Conservation (phyloP, 2,888 invertebrate species). For the Leptopilina syphax region DNA sequence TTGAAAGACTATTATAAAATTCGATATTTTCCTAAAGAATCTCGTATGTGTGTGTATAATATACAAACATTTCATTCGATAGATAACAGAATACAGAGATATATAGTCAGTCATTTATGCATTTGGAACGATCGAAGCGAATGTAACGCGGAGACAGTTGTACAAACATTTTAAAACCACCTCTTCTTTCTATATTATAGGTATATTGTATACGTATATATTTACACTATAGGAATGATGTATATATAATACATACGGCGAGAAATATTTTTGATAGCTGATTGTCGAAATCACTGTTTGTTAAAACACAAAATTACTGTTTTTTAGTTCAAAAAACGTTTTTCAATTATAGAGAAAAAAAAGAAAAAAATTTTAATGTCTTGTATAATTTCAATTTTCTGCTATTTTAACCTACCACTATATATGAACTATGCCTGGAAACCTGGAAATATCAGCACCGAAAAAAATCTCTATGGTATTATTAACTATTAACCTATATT, state of each 20-base stretch:
- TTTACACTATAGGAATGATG: conserved; percentile 30
- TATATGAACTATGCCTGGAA: no score
- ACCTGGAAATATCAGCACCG: no score
- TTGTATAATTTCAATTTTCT: no score
- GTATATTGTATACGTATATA: not conserved
- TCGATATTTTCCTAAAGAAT: not conserved
- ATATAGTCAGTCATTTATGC: conserved; percentile 9
- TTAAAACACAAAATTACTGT: conserved; percentile 12
- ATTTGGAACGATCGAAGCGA: conserved; percentile 26
- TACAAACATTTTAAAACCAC: conserved; percentile 32
- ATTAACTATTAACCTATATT: no score
- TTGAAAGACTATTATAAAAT: not conserved
- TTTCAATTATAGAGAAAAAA: no score
- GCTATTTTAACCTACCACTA: no score
- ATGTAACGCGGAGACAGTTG: conserved; percentile 26
- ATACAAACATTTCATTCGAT: conserved; percentile 12
- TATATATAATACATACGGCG: not conserved
- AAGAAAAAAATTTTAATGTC: no score
- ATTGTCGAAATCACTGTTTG: conserved; percentile 21
- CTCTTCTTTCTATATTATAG: not conserved
- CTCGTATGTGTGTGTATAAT: not conserved
- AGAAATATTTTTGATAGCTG: conserved; percentile 8
- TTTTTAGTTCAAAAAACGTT: not conserved
- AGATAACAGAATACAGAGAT: conserved; percentile 28
- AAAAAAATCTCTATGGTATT: no score